A percentile compares a stretch with the other conserved stretches of the same genome.
Evolutionary conservation across 2,888 invertebrate species (phyloP).

Genomic region (Chaitophorus viminalis): DNA sequence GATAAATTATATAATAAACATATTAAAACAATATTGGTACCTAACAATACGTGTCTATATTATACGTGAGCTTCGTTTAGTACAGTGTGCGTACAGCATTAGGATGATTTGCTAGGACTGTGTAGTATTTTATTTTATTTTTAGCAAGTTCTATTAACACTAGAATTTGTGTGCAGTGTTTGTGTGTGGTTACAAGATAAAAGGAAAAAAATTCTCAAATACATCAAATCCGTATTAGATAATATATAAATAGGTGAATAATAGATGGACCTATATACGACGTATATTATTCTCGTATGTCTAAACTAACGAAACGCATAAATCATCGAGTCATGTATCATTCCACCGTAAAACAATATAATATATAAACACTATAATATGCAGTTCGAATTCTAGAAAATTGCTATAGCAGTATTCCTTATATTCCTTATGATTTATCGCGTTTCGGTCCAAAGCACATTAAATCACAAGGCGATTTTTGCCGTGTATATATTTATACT

Average conservation of each 20-base stretch:
- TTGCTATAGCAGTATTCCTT: not conserved
- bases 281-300: no score
- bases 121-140: no score
- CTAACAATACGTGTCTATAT: no score
- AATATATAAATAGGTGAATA: not conserved
- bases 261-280: not conserved
- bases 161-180: no score
- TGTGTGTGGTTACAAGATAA: no score
- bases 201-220: not conserved
- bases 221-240: not conserved
- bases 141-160: not conserved
- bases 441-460: not conserved
- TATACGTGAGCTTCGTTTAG: no score
- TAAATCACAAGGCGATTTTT: not conserved
- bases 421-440: conserved; percentile 45
- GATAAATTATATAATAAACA: no score
- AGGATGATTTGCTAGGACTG: no score
- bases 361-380: not conserved
- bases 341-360: conserved; percentile 29
- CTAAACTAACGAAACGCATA: not conserved
- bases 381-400: not conserved
- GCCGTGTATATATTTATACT: no score
- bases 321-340: not conserved
- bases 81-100: no score
- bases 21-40: no score